Evolutionary conservation across 1,140 invertebrate species (phyloP).

Genomic region (Euura lappo): DNA sequence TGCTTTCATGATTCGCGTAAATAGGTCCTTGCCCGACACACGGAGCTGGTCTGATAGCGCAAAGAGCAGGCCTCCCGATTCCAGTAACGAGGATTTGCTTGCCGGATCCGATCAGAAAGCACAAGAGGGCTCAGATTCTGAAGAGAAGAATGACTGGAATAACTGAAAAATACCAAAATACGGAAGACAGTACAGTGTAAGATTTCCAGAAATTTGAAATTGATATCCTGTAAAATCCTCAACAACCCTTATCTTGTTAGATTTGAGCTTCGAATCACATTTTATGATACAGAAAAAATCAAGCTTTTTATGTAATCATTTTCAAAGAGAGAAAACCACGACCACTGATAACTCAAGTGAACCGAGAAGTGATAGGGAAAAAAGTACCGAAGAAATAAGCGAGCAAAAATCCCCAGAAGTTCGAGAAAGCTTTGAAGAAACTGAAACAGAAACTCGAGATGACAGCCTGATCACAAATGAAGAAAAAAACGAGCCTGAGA

Average conservation of each 20-base stretch:
- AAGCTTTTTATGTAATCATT: neutral
- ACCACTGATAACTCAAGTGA: neutral
- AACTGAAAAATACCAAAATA: neutral
- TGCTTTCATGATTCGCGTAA: neutral
- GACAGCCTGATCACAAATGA: neutral
- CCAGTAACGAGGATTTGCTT: slow-evolving; percentile 32
- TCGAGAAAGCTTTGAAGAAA: neutral
- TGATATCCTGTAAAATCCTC: too few relatives aligned
- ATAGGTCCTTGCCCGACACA: slow-evolving; percentile 28
- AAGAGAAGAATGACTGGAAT: too few relatives aligned
- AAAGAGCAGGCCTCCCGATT: slow-evolving; percentile 23
- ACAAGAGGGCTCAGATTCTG: slow-evolving; percentile 34
- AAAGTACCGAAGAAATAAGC: neutral
- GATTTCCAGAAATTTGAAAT: neutral
- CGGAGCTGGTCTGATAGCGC: slow-evolving; percentile 21
- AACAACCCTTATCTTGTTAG: too few relatives aligned
- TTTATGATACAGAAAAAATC: neutral
- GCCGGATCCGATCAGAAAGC: slow-evolving; percentile 29
- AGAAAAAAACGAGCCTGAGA: neutral
- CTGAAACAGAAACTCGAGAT: slow-evolving; percentile 1
- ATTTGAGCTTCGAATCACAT: neutral
- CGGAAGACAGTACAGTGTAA: neutral
- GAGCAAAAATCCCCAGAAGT: neutral
- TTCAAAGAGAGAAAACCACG: neutral
- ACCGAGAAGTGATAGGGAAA: neutral